Base-by-base conservation (phyloP, 2,888 invertebrate genomes). In the Tuta absoluta region DNA sequence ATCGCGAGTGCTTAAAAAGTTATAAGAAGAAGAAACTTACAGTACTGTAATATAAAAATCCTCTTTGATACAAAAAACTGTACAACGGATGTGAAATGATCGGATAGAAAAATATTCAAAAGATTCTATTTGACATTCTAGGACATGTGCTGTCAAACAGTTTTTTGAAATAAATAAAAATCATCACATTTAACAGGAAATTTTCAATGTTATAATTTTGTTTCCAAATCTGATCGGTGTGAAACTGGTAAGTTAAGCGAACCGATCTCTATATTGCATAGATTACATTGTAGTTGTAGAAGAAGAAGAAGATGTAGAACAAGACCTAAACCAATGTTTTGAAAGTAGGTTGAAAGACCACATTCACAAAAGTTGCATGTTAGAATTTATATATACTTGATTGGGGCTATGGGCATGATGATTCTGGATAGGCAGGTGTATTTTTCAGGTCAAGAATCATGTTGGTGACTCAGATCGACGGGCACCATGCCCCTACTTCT, bases 351-450 rank as follows among this genome's bases (percentile, higher is more conserved):
- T 12, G 41, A 12, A 37, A 37, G 45, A 3, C 1, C 14, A 45
- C 0, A 11, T 45, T 17, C 45, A 17, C 45, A 45, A 17, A 41
- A 45, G 17, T 14, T 17, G 14, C 45, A 37, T 14, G 14, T 5
- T n/a, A 23, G 19, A 12, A 21, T 19, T 8, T 12, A 5, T 8
- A 19, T 23, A 51, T 3, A 0, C n/a, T n/a, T 7, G 24, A 17
- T 17, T 24, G 3, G 5, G 56, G 12, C 14, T 51, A 7, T 51
- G 10, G 24, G 24, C 17, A 11, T 33, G 24, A 14, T 56, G 33
- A 56, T 33, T 56, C 56, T 56, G 56, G 56, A 56, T 56, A 56
- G 56, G 56, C 24, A 56, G 56, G 56, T 56, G 28, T 56, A n/a
- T 33, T 56, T 56, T 56, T n/a, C 56, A 56, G 56, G 24, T 56